Evolutionary conservation across 2,888 invertebrate species (phyloP).

Genomic region (Dorcus parallelipipedus): DNA sequence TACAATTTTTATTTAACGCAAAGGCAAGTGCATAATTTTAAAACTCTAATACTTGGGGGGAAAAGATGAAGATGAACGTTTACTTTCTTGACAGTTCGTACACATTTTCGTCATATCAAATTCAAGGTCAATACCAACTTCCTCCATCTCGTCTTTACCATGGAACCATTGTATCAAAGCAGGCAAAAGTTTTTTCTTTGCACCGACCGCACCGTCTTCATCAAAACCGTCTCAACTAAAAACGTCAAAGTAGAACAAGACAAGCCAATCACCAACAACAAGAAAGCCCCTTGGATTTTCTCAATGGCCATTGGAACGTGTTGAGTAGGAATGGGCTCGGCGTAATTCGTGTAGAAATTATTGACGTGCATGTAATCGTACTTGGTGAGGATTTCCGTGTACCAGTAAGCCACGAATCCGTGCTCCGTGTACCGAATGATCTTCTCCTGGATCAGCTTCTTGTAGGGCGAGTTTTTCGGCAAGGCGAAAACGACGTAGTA

Average conservation of each 20-base stretch:
- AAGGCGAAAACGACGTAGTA: conserved; percentile 22
- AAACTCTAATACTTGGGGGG: too few relatives aligned
- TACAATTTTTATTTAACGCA: too few relatives aligned
- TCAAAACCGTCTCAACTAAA: conserved; percentile 4
- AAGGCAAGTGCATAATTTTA: too few relatives aligned
- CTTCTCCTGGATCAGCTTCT: conserved; percentile 18
- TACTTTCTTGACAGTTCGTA: too few relatives aligned
- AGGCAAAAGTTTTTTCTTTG: too few relatives aligned
- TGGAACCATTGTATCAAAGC: too few relatives aligned
- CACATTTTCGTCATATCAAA: too few relatives aligned
- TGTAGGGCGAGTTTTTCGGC: conserved; percentile 25
- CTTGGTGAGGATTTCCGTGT: conserved; percentile 1
- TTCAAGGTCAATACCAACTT: too few relatives aligned
- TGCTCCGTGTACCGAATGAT: conserved; percentile 18
- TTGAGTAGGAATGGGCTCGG: not conserved
- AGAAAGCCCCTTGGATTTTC: conserved; percentile 20
- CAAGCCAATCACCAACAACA: conserved; percentile 22
- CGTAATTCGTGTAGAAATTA: conserved; percentile 3
- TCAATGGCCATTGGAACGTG: not conserved
- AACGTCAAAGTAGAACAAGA: conserved; percentile 12
- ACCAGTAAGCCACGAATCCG: conserved; percentile 26
- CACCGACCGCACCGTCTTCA: too few relatives aligned
- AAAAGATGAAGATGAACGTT: too few relatives aligned
- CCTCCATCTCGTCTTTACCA: too few relatives aligned
- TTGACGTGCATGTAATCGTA: conserved; percentile 1